These are phyloP conservation scores for Halcyon badia DNA, from an alignment of 2,797 vertebrate species.

Conservation along the genomic window DNA sequence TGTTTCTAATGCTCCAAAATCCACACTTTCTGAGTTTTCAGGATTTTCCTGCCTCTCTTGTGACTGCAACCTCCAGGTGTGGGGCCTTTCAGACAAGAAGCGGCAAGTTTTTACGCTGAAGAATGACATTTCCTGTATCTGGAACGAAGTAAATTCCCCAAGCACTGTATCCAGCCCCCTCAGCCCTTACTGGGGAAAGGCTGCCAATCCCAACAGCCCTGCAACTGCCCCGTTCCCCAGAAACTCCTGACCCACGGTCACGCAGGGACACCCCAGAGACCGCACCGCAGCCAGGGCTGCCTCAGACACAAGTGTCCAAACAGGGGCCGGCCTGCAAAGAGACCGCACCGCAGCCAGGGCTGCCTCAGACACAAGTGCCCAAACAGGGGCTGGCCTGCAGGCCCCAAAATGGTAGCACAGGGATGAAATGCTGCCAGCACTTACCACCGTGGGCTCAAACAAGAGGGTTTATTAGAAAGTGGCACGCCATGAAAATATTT, in stretches of 20 bases:
- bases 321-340: too few species aligned
- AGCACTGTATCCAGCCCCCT: neutral
- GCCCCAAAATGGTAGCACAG: neutral
- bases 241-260: neutral
- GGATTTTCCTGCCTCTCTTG: neutral
- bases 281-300: neutral
- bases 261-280: neutral
- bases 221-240: neutral
- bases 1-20: neutral
- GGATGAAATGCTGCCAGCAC: neutral
- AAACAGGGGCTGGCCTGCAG: neutral
- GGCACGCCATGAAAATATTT: neutral
- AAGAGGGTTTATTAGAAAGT: neutral
- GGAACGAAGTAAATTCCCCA: neutral
- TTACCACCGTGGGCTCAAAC: neutral
- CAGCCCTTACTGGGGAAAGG: fast-evolving
- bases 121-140: neutral
- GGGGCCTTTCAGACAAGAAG: neutral
- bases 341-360: too few species aligned
- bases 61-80: neutral
- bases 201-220: neutral
- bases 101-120: neutral
- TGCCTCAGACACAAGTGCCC: too few species aligned
- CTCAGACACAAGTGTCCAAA: too few species aligned
- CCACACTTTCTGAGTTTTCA: neutral